Base-by-base conservation (phyloP, 2,797 vertebrate genomes). In the Spea hammondii region DNA sequence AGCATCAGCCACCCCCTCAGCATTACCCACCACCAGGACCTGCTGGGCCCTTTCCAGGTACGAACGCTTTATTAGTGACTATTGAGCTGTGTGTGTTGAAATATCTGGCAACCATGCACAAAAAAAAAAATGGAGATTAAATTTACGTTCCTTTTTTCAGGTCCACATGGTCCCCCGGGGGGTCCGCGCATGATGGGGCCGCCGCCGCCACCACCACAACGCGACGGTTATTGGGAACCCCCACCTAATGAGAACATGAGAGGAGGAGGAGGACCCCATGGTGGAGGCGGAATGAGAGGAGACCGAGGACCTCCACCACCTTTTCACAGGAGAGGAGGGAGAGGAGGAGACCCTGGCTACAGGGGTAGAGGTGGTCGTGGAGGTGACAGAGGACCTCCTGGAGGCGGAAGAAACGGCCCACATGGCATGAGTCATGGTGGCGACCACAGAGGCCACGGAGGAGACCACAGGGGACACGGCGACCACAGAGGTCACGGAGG, bases 171-270 rank as follows among this genome's bases (percentile, higher is more conserved):
- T 68, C 89, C 88, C 12, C 87, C 88, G 6, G 83, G 76, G 87
- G 91, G 93, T 48, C 91, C 96, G 0, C 91, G 94, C 17, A 95
- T 96, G 93, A 94, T 96, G 93, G 94, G 94, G 0, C 95, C 95
- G 0, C 95, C 95, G 0, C 95, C 95, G 0, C 95, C 95, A 0
- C 95, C 95, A 0, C 93, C 93, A 6, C 90, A 91, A 12, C 94
- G 94, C 0, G 92, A 93, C 8, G 94, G 93, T 83, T 95, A 95
- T 85, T 97, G 95, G 92, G 95, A 94, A 53, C 90, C 89, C 54
- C 89, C 88, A 65, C 94, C 95, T 0, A 95, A 95, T 8, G 94
- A 94, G 85, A 89, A 95, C 17, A 89, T 91, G 86, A 79, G 90
- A 32, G 89, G 89, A 1, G 88, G 70, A 32, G 32, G 68, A 53